phyloP scores from a whole-genome alignment of 2,888 invertebrate species.

The Chloromyia formosa region DNA sequence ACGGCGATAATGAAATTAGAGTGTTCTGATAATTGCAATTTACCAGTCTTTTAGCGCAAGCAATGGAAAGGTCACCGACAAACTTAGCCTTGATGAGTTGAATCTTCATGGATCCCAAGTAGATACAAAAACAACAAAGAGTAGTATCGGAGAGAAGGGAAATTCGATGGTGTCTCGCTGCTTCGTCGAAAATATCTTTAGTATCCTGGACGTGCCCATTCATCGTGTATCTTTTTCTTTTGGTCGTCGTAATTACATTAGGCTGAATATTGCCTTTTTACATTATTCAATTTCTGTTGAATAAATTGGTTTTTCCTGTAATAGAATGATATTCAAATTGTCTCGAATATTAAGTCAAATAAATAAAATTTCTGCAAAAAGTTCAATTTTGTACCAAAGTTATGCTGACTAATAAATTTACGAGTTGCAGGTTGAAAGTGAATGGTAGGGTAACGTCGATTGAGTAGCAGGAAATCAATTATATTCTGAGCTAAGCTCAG shows the following conservation, averaged over 20 bases:
- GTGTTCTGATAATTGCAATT: slow-evolving; percentile 41
- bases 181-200: too few relatives aligned
- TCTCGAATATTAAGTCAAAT: slow-evolving; percentile 35
- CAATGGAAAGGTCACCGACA: slow-evolving; percentile 14
- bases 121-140: not conserved
- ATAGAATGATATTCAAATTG: slow-evolving; percentile 40
- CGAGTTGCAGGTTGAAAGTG: too few relatives aligned
- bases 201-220: too few relatives aligned
- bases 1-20: slow-evolving; percentile 30
- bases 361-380: slow-evolving; percentile 13
- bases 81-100: slow-evolving; percentile 20
- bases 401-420: too few relatives aligned
- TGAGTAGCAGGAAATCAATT: too few relatives aligned
- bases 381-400: too few relatives aligned
- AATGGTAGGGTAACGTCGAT: too few relatives aligned
- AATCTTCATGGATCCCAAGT: not conserved
- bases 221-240: not conserved
- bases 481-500: too few relatives aligned
- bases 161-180: too few relatives aligned
- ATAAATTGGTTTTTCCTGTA: slow-evolving; percentile 37
- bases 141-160: too few relatives aligned
- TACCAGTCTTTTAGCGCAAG: slow-evolving; percentile 32
- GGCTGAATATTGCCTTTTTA: slow-evolving; percentile 40
- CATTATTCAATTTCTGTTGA: slow-evolving; percentile 36
- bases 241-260: slow-evolving; percentile 24